Conservation (phyloP, 2,888 invertebrate species). For the Globia sparganii region DNA sequence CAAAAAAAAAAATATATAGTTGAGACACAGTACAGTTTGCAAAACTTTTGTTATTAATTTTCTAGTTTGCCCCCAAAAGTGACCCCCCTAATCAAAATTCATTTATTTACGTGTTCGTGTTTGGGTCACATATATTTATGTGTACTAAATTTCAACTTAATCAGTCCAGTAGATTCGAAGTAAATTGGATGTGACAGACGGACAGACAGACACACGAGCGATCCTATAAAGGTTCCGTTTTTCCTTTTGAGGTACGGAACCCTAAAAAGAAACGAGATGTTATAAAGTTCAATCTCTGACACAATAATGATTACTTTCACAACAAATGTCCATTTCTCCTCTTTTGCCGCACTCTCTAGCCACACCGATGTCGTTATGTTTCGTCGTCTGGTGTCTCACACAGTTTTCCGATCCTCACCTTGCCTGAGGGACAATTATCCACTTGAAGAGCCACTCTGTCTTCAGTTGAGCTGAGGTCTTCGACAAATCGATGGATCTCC, state of each 20-base stretch:
- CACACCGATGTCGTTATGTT: neutral
- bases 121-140: too few relatives aligned
- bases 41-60: too few relatives aligned
- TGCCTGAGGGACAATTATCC: neutral
- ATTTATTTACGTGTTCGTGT: too few relatives aligned
- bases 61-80: too few relatives aligned
- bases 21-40: too few relatives aligned
- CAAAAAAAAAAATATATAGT: too few relatives aligned
- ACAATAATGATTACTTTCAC: neutral
- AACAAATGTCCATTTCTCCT: neutral
- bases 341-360: neutral
- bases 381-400: constrained; percentile 11
- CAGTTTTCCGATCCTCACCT: neutral
- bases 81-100: too few relatives aligned
- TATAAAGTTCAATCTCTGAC: neutral
- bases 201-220: too few relatives aligned
- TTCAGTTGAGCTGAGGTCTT: neutral
- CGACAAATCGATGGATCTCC: constrained; percentile 1
- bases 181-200: neutral
- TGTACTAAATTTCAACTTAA: too few relatives aligned
- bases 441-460: constrained; percentile 31
- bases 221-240: neutral
- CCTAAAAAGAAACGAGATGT: neutral
- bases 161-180: neutral
- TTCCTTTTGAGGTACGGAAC: neutral